Evolutionary conservation across 2,113 vertebrate species (phyloP), one percentile per base, ranked within the genome.

Genomic region (Epinephelus lanceolatus): DNA sequence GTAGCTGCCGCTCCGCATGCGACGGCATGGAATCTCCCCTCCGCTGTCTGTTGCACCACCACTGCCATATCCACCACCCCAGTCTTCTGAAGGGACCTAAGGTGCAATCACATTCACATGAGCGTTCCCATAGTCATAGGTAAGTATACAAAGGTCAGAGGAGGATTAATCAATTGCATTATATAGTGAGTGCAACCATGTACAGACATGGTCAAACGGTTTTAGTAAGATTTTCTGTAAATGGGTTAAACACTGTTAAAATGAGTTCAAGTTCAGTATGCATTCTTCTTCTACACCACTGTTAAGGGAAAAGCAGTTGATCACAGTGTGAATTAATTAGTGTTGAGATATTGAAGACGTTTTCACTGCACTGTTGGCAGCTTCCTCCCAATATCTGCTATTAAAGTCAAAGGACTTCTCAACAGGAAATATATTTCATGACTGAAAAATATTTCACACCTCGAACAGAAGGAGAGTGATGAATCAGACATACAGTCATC

Each of bases 1-100:
- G 95, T 99, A 99, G 96, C 98, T 99, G 93, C 98, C 98, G 2
- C 98, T 99, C 84, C 98, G 97, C 98, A 99, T 99, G 76, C 98
- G 95, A 19, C 98, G 96, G 89, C 98, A 99, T 0, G 98, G 98
- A 74, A 99, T 99, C 96, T 99, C 98, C 30, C 98, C 97, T 0
- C 96, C 97, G 3, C 85, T 76, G 62, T 96, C 95, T 0, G 62
- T 47, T 47, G 95, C 94, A 30, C 95, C 94, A 0, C 93, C 95
- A 0, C 93, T 92, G 0, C 96, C 95, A 83, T 97, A 98, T 17
- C 96, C 96, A 17, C 93, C 94, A 3, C 96, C 96, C 98, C 98
- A 99, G 74, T 99, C 98, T 42, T 99, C 98, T 69, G 98, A 96
- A 0, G 98, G 98, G 89, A 99, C 98, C 98, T 99, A 33, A 66